A percentile compares a stretch with the other conserved stretches of the same genome.
Evolutionary conservation across 2,113 vertebrate species (phyloP).

Genomic region (Channa argus): DNA sequence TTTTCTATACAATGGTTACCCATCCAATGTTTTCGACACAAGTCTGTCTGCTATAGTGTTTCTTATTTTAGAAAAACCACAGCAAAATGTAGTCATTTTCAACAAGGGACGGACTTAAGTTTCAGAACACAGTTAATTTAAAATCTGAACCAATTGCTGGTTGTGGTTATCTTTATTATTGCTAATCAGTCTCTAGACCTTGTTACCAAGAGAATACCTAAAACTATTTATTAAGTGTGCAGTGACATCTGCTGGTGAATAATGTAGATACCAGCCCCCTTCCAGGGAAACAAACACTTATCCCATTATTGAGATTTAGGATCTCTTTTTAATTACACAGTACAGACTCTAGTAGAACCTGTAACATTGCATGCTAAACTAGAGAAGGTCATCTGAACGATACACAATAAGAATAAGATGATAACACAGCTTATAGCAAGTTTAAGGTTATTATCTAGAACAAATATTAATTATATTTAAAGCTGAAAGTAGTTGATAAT

Average conservation of each 20-base stretch:
- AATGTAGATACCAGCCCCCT: neutral
- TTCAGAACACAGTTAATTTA: neutral
- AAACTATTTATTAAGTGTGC: conserved; percentile 1
- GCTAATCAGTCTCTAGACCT: neutral
- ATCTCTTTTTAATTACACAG: neutral
- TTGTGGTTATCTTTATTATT: neutral
- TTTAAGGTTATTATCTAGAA: neutral
- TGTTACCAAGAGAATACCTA: neutral
- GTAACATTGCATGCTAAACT: neutral
- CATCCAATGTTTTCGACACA: too few relatives aligned
- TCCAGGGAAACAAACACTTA: neutral
- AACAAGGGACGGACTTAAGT: neutral
- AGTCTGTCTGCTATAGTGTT: neutral
- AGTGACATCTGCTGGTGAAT: conserved; percentile 64
- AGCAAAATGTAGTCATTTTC: neutral
- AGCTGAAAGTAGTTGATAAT: too few relatives aligned
- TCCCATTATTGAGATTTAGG: neutral
- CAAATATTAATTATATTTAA: neutral
- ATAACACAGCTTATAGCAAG: too few relatives aligned
- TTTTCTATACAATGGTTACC: too few relatives aligned
- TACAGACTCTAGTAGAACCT: neutral
- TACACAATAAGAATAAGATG: neutral
- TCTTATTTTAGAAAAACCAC: neutral
- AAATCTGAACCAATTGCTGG: neutral
- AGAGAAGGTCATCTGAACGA: neutral